Base-by-base conservation (phyloP, 2,888 invertebrate genomes). In the Erebia aethiops region DNA sequence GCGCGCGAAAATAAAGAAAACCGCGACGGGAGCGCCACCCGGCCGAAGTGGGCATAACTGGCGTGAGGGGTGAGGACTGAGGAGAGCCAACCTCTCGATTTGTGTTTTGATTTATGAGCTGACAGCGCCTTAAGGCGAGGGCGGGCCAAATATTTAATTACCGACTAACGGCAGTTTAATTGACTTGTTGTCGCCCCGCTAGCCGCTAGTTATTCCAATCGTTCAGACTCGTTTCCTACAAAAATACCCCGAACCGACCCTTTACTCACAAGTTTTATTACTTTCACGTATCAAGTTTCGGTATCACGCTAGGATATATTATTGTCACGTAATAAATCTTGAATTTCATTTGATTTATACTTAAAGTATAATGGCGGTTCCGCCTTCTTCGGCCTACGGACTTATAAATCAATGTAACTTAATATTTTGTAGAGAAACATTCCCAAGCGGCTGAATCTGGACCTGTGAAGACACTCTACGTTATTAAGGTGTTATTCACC, bases 91-190 rank as follows among this genome's bases (percentile, higher is more conserved):
- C n/a, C n/a, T n/a, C n/a, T n/a, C n/a, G n/a, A n/a, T n/a, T n/a
- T n/a, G n/a, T n/a, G n/a, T n/a, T n/a, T n/a, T n/a, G n/a, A n/a
- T n/a, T n/a, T n/a, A 2, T 21, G 26, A 26, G 26, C 4, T 58
- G 58, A 58, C 16, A n/a, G n/a, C 35, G n/a, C n/a, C n/a, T 14
- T n/a, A n/a, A 41, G n/a, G 52, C 54, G 35, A 52, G 54, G 64
- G 13, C 11, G n/a, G 54, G n/a, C 41, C 21, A 54, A 54, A 65
- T 65, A 65, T 65, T 65, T 65, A 65, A 65, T 65, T 41, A 64
- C 26, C 41, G 13, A 11, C 54, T 65, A 65, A 65, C 51, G 35
- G 43, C 54, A 18, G 54, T 65, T 52, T 65, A 56, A 65, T 65
- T 65, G 65, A 56, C 41, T 64, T 35, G 11, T 65, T 65, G 18